A percentile compares a stretch with the other conserved stretches of the same genome.
Conservation (phyloP, 2,888 invertebrate genomes). For the Drosophila lacicola region DNA sequence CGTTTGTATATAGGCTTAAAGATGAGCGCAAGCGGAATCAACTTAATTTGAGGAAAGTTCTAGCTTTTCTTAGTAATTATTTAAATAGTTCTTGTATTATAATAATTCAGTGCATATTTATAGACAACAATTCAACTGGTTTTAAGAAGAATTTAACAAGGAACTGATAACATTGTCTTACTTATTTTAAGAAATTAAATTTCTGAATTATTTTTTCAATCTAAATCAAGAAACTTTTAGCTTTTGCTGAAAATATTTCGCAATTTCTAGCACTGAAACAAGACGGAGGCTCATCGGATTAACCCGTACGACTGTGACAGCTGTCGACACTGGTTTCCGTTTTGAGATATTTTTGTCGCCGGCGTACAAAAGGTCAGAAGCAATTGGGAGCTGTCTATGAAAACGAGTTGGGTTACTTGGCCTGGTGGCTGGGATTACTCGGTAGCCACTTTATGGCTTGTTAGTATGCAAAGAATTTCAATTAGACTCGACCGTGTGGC, state of each 20-base stretch:
- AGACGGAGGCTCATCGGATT: slow-evolving; percentile 6
- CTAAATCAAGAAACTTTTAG: neutral
- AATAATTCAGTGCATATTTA: no score
- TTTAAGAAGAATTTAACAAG: no score
- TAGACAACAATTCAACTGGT: no score
- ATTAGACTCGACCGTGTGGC: slow-evolving; percentile 26
- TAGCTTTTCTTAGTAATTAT: no score
- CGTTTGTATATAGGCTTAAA: neutral
- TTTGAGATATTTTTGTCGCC: slow-evolving; percentile 11
- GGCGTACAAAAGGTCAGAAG: slow-evolving; percentile 60
- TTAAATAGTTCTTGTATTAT: no score
- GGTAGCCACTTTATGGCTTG: slow-evolving; percentile 51
- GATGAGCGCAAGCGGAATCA: neutral
- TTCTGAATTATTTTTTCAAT: neutral
- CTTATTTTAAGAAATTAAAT: no score
- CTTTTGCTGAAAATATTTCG: neutral
- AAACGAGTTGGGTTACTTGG: slow-evolving; percentile 55
- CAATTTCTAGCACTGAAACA: neutral
- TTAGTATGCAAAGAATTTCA: slow-evolving; percentile 73
- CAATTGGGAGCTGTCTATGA: slow-evolving; percentile 29
- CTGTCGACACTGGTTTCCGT: slow-evolving; percentile 16
- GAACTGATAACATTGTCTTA: no score
- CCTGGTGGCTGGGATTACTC: slow-evolving; percentile 12
- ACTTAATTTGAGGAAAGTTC: neutral
- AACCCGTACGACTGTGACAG: slow-evolving; percentile 8